Percentiles rank a stretch among this genome's conserved stretches.
Evolutionary conservation across 1,140 invertebrate genomes (phyloP).

Genomic region (Drosophila sulfurigaster): DNA sequence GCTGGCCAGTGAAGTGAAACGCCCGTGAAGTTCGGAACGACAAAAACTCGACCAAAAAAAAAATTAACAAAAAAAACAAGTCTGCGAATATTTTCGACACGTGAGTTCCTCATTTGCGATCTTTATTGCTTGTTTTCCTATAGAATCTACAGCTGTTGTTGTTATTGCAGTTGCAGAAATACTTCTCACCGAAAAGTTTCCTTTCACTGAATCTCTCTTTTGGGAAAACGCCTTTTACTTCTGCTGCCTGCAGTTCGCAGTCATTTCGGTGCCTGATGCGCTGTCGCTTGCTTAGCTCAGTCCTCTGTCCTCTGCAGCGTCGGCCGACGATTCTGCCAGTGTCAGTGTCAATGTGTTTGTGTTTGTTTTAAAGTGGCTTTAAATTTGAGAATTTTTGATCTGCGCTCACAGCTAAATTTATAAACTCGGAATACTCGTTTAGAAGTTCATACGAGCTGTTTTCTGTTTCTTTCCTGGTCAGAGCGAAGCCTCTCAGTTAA

Average conservation of each 20-base stretch:
- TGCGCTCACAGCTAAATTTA: constrained; percentile 70
- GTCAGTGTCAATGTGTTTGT: constrained; percentile 53
- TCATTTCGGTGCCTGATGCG: constrained; percentile 22
- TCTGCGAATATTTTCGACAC: constrained; percentile 51
- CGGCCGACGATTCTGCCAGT: constrained; percentile 17
- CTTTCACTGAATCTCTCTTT: constrained; percentile 65
- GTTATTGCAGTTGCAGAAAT: constrained; percentile 7
- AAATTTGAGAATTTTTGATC: constrained; percentile 48
- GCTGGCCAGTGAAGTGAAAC: constrained; percentile 65
- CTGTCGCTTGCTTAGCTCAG: constrained; percentile 28
- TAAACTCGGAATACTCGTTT: constrained; percentile 47
- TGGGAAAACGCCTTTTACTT: constrained; percentile 80
- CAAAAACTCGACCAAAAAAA: constrained; percentile 4
- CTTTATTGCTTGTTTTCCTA: constrained; percentile 45
- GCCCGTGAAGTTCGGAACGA: constrained; percentile 16
- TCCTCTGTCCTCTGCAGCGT: constrained; percentile 23
- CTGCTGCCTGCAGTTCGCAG: constrained; percentile 34
- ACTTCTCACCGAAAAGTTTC: constrained; percentile 50
- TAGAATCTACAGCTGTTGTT: constrained; percentile 21
- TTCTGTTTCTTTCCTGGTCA: constrained; percentile 8
- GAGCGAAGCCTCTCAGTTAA: constrained; percentile 27
- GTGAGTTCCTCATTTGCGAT: constrained; percentile 55
- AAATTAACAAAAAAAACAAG: constrained; percentile 29
- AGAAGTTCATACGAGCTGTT: constrained; percentile 61
- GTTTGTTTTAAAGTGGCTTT: constrained; percentile 56